A percentile compares a stretch with the other conserved stretches of the same genome.
Conservation (phyloP, 2,113 vertebrate genomes). For the Platycercus adscitus region DNA sequence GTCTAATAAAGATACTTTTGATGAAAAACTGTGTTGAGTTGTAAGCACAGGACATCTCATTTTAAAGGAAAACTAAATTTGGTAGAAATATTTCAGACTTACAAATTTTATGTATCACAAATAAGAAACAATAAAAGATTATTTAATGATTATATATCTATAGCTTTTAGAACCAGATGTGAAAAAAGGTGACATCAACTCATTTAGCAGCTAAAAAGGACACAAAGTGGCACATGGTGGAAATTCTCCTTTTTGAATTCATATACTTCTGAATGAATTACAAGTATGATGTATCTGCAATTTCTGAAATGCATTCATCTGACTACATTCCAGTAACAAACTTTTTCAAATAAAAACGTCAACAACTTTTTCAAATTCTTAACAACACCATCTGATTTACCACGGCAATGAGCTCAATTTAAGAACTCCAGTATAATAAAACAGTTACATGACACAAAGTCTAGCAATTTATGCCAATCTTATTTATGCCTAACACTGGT, state of each 20-base stretch:
- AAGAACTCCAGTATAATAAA: background rate
- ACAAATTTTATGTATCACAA: background rate
- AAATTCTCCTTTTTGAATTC: background rate
- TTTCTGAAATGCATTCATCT: background rate
- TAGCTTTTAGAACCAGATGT: background rate
- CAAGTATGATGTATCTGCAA: rapidly evolving
- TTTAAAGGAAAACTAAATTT: background rate
- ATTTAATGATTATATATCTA: background rate
- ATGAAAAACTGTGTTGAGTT: background rate
- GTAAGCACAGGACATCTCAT: background rate
- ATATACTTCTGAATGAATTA: background rate
- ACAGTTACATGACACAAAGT: rapidly evolving
- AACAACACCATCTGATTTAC: background rate
- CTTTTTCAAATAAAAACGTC: background rate
- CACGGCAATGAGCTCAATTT: background rate
- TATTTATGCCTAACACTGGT: background rate
- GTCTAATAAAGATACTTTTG: background rate
- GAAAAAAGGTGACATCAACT: background rate
- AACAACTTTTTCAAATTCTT: background rate
- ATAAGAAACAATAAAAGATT: background rate
- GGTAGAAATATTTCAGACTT: background rate
- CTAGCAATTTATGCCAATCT: background rate
- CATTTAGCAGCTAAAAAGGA: background rate
- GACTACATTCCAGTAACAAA: background rate
- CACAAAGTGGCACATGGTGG: background rate